These are phyloP conservation scores for Struthio camelus DNA, from an alignment of 2,113 vertebrate genomes.

Conservation along the genomic window DNA sequence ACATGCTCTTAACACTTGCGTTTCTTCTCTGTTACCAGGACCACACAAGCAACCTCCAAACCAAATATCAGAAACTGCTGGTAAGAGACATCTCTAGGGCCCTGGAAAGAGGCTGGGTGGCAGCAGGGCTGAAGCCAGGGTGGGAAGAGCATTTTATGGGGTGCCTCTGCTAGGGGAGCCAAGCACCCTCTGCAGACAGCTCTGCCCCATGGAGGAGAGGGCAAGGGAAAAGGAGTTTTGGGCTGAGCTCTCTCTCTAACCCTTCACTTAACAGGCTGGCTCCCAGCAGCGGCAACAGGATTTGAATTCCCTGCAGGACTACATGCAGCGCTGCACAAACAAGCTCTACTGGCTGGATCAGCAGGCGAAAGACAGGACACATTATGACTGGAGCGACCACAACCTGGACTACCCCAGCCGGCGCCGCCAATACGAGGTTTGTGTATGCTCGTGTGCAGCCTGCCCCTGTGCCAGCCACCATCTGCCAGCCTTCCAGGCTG, in stretches of 20 bases:
- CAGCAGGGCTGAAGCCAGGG: neutral
- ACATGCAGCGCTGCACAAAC: slow-evolving; percentile 98
- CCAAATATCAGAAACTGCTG: slow-evolving; percentile 91
- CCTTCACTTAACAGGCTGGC: neutral
- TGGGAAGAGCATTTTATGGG: neutral
- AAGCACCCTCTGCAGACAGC: neutral
- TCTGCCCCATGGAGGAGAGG: neutral
- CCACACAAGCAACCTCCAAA: slow-evolving; percentile 76
- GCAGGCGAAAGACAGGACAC: slow-evolving; percentile 89
- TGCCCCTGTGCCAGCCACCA: neutral
- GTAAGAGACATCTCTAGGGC: slow-evolving; percentile 70
- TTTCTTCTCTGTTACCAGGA: slow-evolving; percentile 74
- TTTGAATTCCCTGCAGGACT: slow-evolving; percentile 89
- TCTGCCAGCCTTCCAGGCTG: neutral
- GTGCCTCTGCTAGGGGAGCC: too few species aligned
- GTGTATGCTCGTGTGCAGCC: fast-evolving
- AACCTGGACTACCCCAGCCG: slow-evolving; percentile 94
- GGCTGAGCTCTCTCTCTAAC: neutral
- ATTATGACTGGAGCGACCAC: slow-evolving; percentile 93
- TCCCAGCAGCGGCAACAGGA: slow-evolving; percentile 88
- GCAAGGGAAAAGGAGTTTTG: neutral
- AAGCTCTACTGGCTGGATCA: slow-evolving; percentile 99
- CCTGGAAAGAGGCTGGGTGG: too few species aligned
- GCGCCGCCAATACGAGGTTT: slow-evolving; percentile 93
- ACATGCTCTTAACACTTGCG: neutral